Evolutionary conservation across 2,113 vertebrate genomes (phyloP).

Genomic region (Brachirus orientalis): DNA sequence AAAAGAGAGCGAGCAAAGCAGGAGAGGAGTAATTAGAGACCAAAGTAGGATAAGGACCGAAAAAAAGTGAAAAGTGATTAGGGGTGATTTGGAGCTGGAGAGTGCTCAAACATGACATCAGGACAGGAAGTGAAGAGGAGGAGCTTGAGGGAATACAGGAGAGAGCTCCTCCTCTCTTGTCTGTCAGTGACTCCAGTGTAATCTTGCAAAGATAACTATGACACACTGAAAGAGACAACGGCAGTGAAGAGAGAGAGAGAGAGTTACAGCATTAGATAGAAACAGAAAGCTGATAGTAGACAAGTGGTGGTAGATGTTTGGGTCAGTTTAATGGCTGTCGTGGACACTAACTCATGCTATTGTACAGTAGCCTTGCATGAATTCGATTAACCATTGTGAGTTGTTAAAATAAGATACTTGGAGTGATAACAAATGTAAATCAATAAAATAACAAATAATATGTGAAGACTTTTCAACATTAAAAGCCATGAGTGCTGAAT

Average conservation of each 20-base stretch:
- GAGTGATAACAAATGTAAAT: background rate
- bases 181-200: conserved; percentile 68
- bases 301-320: no score
- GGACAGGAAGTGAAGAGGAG: background rate
- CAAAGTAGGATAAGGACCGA: conserved; percentile 7
- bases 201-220: conserved; percentile 80
- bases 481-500: no score
- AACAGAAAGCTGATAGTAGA: background rate
- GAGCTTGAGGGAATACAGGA: conserved; percentile 13
- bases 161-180: conserved; percentile 30
- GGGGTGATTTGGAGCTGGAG: conserved; percentile 4
- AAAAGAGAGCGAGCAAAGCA: conserved; percentile 20
- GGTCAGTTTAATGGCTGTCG: no score
- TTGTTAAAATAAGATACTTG: background rate
- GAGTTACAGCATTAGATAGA: conserved; percentile 9
- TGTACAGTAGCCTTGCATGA: background rate
- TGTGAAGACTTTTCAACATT: no score
- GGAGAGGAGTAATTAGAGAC: background rate
- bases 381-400: background rate
- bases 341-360: no score
- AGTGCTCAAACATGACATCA: background rate
- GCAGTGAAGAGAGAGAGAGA: conserved; percentile 32
- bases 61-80: background rate
- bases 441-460: no score
- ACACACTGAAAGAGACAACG: conserved; percentile 57